A percentile compares a stretch with the other conserved stretches of the same genome.
phyloP scores from a whole-genome alignment of 2,797 vertebrate species.

The Melanotaenia pygmaea region DNA sequence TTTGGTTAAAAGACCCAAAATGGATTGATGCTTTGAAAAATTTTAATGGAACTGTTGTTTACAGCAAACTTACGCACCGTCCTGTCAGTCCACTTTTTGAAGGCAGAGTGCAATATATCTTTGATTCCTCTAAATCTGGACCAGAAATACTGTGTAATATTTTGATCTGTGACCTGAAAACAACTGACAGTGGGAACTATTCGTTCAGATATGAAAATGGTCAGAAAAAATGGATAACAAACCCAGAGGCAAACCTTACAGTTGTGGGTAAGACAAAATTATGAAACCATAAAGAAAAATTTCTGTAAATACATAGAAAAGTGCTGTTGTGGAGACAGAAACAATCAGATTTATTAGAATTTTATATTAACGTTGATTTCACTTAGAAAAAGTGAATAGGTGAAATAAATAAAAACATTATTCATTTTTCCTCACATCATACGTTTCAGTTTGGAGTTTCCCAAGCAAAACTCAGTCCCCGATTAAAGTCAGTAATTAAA shows the following conservation, averaged over 20 bases:
- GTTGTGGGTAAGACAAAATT: slow-evolving; percentile 56
- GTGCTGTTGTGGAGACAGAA: neutral
- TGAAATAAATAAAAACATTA: neutral
- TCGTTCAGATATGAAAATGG: slow-evolving; percentile 35
- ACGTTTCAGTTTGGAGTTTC: neutral
- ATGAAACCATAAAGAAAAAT: too few species aligned
- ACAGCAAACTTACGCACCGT: neutral
- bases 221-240: rapidly evolving
- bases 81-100: slow-evolving; percentile 23
- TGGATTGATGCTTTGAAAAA: rapidly evolving
- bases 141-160: neutral
- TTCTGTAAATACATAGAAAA: neutral
- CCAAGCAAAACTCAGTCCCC: too few species aligned
- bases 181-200: slow-evolving; percentile 67
- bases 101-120: slow-evolving; percentile 41
- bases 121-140: rapidly evolving
- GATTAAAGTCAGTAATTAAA: too few species aligned
- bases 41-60: slow-evolving; percentile 45
- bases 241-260: neutral
- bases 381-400: neutral
- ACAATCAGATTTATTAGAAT: too few species aligned
- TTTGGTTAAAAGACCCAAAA: slow-evolving; percentile 67
- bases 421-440: neutral
- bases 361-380: neutral
- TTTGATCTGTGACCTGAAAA: slow-evolving; percentile 62